Evolutionary conservation across 2,113 vertebrate genomes (phyloP), one percentile per base, ranked within the genome.

Genomic region (Girardinichthys multiradiatus): DNA sequence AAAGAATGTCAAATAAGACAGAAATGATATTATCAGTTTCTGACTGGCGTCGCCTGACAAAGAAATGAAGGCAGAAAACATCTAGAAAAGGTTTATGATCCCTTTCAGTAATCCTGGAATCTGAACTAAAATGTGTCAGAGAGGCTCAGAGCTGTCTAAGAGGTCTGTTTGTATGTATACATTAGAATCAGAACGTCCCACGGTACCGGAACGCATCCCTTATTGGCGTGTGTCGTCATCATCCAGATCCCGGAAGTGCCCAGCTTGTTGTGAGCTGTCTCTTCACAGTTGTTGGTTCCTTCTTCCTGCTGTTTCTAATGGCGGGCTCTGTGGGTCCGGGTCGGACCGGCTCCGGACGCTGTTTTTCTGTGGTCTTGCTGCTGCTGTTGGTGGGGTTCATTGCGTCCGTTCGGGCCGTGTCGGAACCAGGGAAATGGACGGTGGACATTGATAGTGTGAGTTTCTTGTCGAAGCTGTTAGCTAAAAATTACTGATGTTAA

Each of bases 371-470:
- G 37, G 42, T 88, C 45, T 37, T 88, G 4, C n/a, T 89, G 24
- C 19, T 90, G 51, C 1, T 85, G 27, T 62, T 92, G 42, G 3
- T 72, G 13, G 61, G 29, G 0, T 1, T 68, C 8, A 59, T 28
- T 3, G 60, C 69, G 4, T 80, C 78, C 14, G 69, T 72, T 24
- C 1, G 58, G 5, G 91, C 91, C 0, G 79, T 83, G 5, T 92
- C 93, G 1, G 92, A 95, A 69, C 89, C 35, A 17, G 94, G 94
- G 1, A 93, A 86, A 39, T 95, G 95, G 95, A 70, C 15, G 37
- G 27, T 90, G 21, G 28, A 65, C 37, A 48, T 92, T 21, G 29
- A 68, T 39, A 82, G 66, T 42, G 95, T 95, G 89, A 94, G 95
- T 93, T 61, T 33, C 54, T 39, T 21, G 42, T 13, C 39, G 12